phyloP scores from a whole-genome alignment of 2,888 invertebrate genomes.

The Bombylius major region DNA sequence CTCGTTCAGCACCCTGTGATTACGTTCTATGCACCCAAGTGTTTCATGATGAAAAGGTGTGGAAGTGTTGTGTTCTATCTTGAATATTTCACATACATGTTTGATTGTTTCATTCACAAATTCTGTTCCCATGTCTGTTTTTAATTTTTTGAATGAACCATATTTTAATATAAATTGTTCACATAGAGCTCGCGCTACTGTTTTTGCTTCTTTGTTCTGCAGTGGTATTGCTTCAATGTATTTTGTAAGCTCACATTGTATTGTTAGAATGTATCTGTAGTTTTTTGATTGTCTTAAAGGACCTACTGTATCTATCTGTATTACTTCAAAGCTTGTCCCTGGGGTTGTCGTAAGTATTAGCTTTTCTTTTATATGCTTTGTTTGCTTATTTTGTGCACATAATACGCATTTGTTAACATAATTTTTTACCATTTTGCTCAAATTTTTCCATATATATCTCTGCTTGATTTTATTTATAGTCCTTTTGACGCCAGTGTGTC shows the following conservation, averaged over 20 bases:
- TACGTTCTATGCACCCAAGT: slow-evolving; percentile 15
- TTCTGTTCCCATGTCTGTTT: slow-evolving; percentile 8
- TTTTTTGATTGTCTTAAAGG: not conserved
- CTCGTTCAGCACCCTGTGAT: slow-evolving; percentile 15
- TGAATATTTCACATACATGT: slow-evolving; percentile 5
- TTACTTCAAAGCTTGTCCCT: not conserved
- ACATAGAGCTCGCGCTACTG: slow-evolving; percentile 16
- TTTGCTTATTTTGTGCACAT: not conserved
- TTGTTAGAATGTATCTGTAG: not conserved
- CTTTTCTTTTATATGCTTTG: not conserved
- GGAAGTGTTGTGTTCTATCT: slow-evolving; percentile 9
- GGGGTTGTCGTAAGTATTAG: not conserved
- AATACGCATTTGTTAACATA: no score
- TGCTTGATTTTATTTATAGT: no score
- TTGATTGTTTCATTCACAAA: not conserved
- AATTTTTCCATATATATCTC: no score
- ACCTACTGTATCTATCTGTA: not conserved
- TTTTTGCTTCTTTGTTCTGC: slow-evolving; percentile 17
- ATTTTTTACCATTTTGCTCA: no score
- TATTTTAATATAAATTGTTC: slow-evolving; percentile 16
- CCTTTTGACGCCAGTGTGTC: no score
- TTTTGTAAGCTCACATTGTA: not conserved
- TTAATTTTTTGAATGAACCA: slow-evolving; percentile 11
- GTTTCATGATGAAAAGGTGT: slow-evolving; percentile 14
- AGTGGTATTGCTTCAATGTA: slow-evolving; percentile 15